These are phyloP conservation scores for Lasius platythorax DNA, from an alignment of 2,888 invertebrate species.

Conservation along the genomic window DNA sequence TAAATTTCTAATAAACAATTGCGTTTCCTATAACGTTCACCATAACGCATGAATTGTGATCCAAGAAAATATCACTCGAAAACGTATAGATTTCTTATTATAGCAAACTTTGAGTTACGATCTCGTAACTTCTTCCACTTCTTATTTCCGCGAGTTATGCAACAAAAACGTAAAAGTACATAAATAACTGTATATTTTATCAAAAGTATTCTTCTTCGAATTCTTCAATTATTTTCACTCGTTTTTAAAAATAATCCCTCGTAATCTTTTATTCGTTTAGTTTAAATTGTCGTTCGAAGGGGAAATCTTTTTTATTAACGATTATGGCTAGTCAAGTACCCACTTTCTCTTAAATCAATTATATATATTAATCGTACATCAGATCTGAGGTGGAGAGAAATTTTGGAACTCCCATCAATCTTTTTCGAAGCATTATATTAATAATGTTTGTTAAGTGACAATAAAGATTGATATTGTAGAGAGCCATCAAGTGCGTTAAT, in stretches of 20 bases:
- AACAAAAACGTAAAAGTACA: background rate
- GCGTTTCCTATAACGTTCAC: background rate
- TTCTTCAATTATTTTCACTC: background rate
- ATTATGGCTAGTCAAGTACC: background rate
- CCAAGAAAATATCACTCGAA: background rate
- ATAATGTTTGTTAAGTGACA: constrained; percentile 68
- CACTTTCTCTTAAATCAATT: background rate
- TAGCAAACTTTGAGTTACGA: background rate
- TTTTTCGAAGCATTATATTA: constrained; percentile 33
- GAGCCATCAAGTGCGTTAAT: constrained; percentile 54
- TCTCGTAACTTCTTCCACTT: constrained; percentile 21
- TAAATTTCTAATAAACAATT: constrained; percentile 54
- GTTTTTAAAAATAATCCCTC: background rate
- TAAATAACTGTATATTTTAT: background rate
- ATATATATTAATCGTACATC: background rate
- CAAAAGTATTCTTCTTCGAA: background rate
- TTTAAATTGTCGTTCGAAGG: background rate
- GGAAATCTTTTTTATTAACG: background rate
- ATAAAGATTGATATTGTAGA: constrained; percentile 69
- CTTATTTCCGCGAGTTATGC: constrained; percentile 16
- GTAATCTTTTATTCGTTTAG: background rate
- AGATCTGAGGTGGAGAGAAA: background rate
- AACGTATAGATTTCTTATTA: background rate
- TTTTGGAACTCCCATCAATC: constrained; percentile 66
- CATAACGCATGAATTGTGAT: background rate